Evolutionary conservation across 2,113 vertebrate species (phyloP), one percentile per base, ranked within the genome.

Genomic region (Syngnathus floridae): DNA sequence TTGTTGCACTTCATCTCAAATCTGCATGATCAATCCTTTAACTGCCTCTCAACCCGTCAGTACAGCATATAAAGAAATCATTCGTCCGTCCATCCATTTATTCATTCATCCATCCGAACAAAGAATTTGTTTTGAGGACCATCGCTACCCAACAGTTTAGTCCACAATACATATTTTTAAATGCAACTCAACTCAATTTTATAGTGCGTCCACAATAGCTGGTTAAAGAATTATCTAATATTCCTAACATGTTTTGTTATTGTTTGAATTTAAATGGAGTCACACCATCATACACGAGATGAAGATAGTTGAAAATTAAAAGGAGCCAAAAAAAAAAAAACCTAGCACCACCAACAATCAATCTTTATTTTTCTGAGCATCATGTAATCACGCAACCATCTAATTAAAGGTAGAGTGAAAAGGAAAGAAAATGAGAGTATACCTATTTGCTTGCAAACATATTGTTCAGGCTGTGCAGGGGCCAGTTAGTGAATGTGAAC

Each of bases 361-460:
- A 31, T 46, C 16, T 46, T 48, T 16, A 19, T 48, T 48, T 48
- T 14, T 16, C 17, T 6, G 17, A 46, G 12, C 2, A 49, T 8
- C 19, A 7, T 9, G 9, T 21, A n/a, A 48, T 48, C 17, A 48
- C 5, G 19, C 6, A 48, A 48, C 7, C 46, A 21, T 51, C 14
- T 14, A 6, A 31, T 35, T 17, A 35, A 2, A 56, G 16, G 22
- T 37, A n/a, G 10, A 13, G 58, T 38, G 19, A 40, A n/a, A 60
- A 60, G 11, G 37, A 60, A 59, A 38, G 57, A 10, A 59, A 60
- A 40, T 12, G 10, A 40, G 36, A 60, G 76, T 62, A 73, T 64
- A 73, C 82, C 73, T 56, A 65, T 80, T 86, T 86, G 73, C 74
- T 82, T 63, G 67, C 62, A 54, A 76, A 71, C 36, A 19, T 43